Evolutionary conservation across 2,113 vertebrate genomes (phyloP).

Genomic region (Cacatua alba): DNA sequence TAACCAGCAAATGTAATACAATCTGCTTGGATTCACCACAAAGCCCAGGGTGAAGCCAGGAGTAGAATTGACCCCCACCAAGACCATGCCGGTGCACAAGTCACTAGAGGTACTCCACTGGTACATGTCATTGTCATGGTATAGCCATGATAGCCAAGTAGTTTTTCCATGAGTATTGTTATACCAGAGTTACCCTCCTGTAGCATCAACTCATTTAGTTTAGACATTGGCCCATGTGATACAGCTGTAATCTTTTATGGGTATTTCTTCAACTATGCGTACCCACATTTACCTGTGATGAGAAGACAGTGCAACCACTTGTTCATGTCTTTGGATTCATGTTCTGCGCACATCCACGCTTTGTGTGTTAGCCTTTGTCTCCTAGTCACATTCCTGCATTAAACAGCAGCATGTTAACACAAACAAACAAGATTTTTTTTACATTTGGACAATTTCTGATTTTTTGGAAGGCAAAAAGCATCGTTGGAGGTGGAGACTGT

Average conservation of each 20-base stretch:
- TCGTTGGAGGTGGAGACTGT: neutral
- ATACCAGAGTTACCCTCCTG: neutral
- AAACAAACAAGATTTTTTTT: neutral
- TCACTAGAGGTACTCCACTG: neutral
- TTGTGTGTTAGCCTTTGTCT: neutral
- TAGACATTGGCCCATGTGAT: neutral
- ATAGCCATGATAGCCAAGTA: neutral
- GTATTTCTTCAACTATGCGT: neutral
- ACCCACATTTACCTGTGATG: neutral
- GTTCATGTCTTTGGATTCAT: neutral
- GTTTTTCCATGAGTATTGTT: neutral
- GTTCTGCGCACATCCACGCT: rapidly evolving
- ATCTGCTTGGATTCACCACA: neutral
- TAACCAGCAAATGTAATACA: neutral
- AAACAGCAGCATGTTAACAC: neutral
- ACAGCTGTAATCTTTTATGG: neutral
- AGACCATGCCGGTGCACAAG: too few relatives aligned
- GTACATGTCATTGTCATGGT: rapidly evolving
- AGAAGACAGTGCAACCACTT: neutral
- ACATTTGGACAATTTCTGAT: neutral
- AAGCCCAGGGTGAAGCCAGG: neutral
- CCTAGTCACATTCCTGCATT: neutral
- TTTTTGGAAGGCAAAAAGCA: neutral
- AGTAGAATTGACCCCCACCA: neutral
- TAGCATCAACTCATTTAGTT: neutral